Evolutionary conservation across 1,140 invertebrate species (phyloP), one percentile per base, ranked within the genome.

Genomic region (Microplitis mediator): DNA sequence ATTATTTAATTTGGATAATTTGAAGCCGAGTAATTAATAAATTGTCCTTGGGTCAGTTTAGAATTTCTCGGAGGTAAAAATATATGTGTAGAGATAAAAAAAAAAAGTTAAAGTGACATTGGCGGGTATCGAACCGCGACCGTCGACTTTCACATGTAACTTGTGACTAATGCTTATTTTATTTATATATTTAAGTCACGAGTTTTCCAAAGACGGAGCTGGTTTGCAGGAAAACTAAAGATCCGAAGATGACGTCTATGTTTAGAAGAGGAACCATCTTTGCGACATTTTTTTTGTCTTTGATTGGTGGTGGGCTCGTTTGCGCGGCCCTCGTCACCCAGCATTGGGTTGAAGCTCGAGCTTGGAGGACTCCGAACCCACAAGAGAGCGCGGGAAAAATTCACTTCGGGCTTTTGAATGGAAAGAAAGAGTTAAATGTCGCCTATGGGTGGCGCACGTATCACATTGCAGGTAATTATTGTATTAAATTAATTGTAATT

Each of bases 251-350:
- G 76, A 77, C 76, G 70, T 77, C 76, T 56, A 85, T 94, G 79
- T 93, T 94, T 75, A 91, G 91, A 78, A 87, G 93, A 73, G 92
- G 93, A 31, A 92, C 96, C 85, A 93, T 97, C 51, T 96, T 96
- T 79, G 91, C 94, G 67, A 97, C 95, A 23, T 97, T 97, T 82
- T 93, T 97, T 74, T 91, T 95, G 4, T 94, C 94, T 69, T 92
- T 95, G 80, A 83, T 95, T 62, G 93, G 93, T 68, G 92, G 97
- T 63, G 95, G 92, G 4, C 82, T 98, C 54, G 89, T 97, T 1
- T 91, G 95, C 11, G 93, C 94, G 9, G 93, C 95, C 34, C 85
- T 98, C 69, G 95, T 94, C 0, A 97, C 95, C 0, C 93, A 95
- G 77, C 91, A 95, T 77, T 98, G 97, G 97, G 91, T 96, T 1